phyloP scores from a whole-genome alignment of 2,888 invertebrate genomes.

The Syrphus vitripennis region DNA sequence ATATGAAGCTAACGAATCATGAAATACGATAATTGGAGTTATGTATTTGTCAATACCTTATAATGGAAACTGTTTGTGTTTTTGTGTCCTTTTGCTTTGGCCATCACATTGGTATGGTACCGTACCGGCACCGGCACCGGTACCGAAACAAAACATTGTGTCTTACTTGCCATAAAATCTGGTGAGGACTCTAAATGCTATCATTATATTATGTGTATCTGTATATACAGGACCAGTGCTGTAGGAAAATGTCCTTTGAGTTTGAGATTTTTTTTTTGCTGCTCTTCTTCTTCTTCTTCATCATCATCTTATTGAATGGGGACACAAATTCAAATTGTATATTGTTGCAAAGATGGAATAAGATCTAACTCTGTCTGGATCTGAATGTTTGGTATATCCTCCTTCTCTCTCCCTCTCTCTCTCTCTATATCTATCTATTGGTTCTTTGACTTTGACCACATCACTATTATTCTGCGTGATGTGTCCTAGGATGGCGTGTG shows the following conservation, averaged over 20 bases:
- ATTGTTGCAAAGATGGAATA: constrained; percentile 44
- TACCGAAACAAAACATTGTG: constrained; percentile 16
- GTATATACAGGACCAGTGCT: constrained; percentile 24
- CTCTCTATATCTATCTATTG: background rate
- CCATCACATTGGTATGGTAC: constrained; percentile 1
- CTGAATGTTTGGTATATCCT: background rate
- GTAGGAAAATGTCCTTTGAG: constrained; percentile 22
- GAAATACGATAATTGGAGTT: constrained; percentile 74
- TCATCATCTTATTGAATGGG: constrained; percentile 47
- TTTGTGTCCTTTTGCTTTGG: constrained; percentile 38
- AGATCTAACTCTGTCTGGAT: constrained; percentile 10
- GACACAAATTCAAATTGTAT: constrained; percentile 66
- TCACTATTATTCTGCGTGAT: constrained; percentile 35
- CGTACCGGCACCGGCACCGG: too few species aligned
- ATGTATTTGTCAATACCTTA: constrained; percentile 70
- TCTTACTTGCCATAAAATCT: constrained; percentile 11
- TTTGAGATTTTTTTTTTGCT: background rate
- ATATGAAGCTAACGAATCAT: constrained; percentile 74
- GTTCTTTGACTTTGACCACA: constrained; percentile 64
- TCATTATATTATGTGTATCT: constrained; percentile 35
- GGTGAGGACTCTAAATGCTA: constrained; percentile 58
- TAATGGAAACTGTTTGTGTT: constrained; percentile 30
- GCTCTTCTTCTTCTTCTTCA: background rate
- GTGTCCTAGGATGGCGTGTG: constrained; percentile 61
- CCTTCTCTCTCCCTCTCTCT: too few species aligned